Evolutionary conservation across 2,113 vertebrate genomes (phyloP), one percentile per base, ranked within the genome.

Genomic region (Colius striatus): DNA sequence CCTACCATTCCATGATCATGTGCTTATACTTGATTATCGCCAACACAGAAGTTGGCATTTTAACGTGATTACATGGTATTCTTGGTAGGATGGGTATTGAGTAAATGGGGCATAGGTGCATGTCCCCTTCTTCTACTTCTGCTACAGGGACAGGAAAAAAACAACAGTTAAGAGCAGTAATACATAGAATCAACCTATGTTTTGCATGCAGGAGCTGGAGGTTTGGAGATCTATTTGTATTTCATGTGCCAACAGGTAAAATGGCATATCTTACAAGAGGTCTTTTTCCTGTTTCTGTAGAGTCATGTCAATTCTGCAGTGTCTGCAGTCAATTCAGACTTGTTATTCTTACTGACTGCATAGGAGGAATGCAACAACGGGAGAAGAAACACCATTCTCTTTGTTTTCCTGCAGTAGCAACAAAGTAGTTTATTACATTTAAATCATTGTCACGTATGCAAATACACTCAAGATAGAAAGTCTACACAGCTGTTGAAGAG

Each of bases 251-350:
- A 45, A 26, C 36, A 0, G 2, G 10, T 66, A 75, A 83, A 95
- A 50, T 6, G 1, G 0, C 2, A 0, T 38, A 7, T 61, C 11
- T 84, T 83, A 73, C 0, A 1, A n/a, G 34, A 47, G 13, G 13
- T 36, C 36, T 11, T 80, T 80, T 83, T 30, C 18, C 25, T 73
- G 4, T 58, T 73, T 83, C 60, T 79, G 6, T 75, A 34, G 38
- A 51, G 32, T 66, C 30, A 23, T 13, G 63, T 86, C 27, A n/a
- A n/a, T 29, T 32, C 18, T 67, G 18, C 48, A 73, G 22, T 27
- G 11, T 41, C 57, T 60, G 6, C 20, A 72, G 20, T 51, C 73
- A 90, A 68, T 80, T 86, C 20, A 85, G 27, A 17, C 5, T 21
- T 66, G 94, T 73, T 70, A 2, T 73, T 76, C 10, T 3, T 58